phyloP scores from a whole-genome alignment of 2,113 vertebrate genomes.

The Carollia perspicillata region DNA sequence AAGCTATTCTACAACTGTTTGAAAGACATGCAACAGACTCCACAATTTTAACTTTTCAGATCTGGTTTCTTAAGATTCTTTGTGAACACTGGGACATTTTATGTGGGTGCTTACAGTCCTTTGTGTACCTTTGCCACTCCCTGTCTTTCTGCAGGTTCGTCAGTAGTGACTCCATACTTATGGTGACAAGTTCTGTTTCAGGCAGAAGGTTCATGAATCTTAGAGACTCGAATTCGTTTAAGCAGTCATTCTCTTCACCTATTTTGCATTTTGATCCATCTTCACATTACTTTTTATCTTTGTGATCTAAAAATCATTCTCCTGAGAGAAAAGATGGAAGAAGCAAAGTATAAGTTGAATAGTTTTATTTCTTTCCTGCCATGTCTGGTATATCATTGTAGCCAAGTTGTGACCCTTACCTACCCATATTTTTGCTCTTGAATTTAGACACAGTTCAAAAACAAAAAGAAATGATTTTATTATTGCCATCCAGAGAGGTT shows the following conservation, averaged over 20 bases:
- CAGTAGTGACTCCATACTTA: background rate
- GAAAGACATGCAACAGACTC: background rate
- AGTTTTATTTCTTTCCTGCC: background rate
- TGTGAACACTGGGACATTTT: background rate
- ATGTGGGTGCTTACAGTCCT: background rate
- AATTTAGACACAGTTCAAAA: constrained; percentile 11
- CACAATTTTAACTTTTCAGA: background rate
- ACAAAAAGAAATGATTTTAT: background rate
- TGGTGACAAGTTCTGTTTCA: background rate
- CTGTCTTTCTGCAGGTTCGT: constrained; percentile 16
- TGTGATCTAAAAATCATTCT: constrained; percentile 16
- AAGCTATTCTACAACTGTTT: background rate
- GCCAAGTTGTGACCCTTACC: background rate
- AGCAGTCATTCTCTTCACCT: background rate
- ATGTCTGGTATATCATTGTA: background rate
- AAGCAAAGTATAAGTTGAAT: background rate
- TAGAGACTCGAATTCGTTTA: background rate
- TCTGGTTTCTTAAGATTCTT: background rate
- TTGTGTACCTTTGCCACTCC: constrained; percentile 12
- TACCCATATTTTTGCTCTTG: background rate
- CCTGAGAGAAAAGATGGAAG: background rate
- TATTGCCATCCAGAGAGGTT: background rate
- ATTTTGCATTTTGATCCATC: background rate
- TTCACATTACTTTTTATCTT: constrained; percentile 3
- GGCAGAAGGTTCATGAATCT: background rate